Evolutionary conservation across 2,797 vertebrate genomes (phyloP).

Genomic region (Psittacula echo): DNA sequence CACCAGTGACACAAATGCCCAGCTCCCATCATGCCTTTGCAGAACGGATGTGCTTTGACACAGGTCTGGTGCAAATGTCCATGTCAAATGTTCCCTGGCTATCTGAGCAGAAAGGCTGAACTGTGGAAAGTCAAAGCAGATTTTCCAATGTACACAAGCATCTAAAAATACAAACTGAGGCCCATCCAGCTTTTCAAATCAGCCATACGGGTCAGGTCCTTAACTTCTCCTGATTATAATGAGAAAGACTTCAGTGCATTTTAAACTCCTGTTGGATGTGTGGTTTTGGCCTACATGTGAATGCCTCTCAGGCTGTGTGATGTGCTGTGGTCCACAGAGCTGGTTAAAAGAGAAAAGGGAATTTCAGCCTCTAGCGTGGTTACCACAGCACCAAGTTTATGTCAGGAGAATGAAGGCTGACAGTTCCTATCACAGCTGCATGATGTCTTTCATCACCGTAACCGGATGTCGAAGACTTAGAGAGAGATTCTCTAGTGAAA

Average conservation of each 20-base stretch:
- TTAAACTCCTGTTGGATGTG: background rate
- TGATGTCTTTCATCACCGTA: background rate
- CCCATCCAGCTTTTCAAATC: background rate
- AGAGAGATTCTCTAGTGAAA: background rate
- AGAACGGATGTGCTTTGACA: background rate
- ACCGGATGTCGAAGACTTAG: background rate
- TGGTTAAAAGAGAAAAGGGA: background rate
- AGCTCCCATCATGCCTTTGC: rapidly evolving
- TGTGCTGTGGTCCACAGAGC: background rate
- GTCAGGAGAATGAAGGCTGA: background rate
- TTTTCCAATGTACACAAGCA: background rate
- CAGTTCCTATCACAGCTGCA: background rate
- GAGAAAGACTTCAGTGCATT: background rate
- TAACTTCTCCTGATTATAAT: background rate
- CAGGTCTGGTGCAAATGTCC: background rate
- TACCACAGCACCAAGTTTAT: background rate
- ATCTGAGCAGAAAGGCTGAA: background rate
- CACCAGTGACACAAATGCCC: background rate
- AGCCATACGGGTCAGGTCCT: background rate
- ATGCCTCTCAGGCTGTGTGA: background rate
- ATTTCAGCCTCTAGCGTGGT: background rate
- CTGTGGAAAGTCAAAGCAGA: background rate
- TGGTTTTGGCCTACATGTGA: background rate
- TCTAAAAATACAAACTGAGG: background rate
- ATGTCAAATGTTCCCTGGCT: background rate